These are phyloP conservation scores for Macrosiphum euphorbiae DNA, from an alignment of 2,888 invertebrate genomes.

Conservation along the genomic window DNA sequence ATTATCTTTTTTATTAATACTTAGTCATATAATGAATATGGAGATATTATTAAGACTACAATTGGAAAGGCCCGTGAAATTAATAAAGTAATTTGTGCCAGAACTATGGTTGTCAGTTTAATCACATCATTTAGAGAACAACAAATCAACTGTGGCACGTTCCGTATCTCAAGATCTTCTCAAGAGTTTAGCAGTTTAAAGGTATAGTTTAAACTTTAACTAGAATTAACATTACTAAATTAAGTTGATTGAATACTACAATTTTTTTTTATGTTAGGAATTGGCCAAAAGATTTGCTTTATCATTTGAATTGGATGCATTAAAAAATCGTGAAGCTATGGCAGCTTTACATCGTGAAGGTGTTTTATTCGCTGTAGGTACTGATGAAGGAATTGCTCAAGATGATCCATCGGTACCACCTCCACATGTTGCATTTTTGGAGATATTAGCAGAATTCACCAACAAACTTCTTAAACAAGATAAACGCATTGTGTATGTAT, in stretches of 20 bases:
- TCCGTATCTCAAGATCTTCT: slow-evolving; percentile 76
- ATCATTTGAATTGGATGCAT: slow-evolving; percentile 96
- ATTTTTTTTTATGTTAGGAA: slow-evolving; percentile 76
- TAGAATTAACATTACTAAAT: neutral
- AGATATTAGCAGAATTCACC: slow-evolving; percentile 96
- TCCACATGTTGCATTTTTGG: slow-evolving; percentile 90
- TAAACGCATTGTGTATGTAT: slow-evolving; percentile 86
- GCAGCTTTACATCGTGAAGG: slow-evolving; percentile 96
- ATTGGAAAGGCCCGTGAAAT: slow-evolving; percentile 97
- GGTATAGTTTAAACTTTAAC: slow-evolving; percentile 75
- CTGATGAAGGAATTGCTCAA: slow-evolving; percentile 67
- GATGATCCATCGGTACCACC: slow-evolving; percentile 79
- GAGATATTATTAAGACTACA: slow-evolving; percentile 97
- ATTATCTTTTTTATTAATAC: slow-evolving; percentile 66
- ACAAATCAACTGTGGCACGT: slow-evolving; percentile 71
- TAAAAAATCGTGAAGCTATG: slow-evolving; percentile 96
- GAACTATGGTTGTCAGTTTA: slow-evolving; percentile 93
- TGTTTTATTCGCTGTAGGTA: slow-evolving; percentile 87
- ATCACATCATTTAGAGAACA: slow-evolving; percentile 88
- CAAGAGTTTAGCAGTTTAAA: slow-evolving; percentile 92
- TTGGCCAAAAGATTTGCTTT: slow-evolving; percentile 96
- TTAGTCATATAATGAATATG: slow-evolving; percentile 96
- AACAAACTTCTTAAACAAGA: slow-evolving; percentile 96
- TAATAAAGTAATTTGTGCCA: slow-evolving; percentile 95
- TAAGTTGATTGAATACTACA: neutral